Percentiles rank a stretch among this genome's conserved stretches.
Conservation (phyloP, 2,888 invertebrate species). For the Lithophane ornitopus region DNA sequence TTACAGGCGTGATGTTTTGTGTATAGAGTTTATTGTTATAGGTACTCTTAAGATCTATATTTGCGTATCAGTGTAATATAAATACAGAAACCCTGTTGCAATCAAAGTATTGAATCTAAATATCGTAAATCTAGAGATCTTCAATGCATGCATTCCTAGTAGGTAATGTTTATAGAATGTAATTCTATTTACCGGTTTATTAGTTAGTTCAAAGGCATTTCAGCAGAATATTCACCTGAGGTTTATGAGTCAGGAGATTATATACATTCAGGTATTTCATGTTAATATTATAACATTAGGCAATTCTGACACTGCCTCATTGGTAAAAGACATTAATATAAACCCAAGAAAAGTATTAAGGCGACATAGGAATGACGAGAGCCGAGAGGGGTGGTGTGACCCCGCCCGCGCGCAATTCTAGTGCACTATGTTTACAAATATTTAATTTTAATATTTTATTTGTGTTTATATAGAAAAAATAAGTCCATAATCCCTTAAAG, state of each 20-base stretch:
- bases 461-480: too few species aligned
- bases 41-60: not conserved
- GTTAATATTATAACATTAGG: too few species aligned
- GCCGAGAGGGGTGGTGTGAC: too few species aligned
- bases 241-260: slow-evolving; percentile 8
- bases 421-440: too few species aligned
- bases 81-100: slow-evolving; percentile 14
- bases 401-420: too few species aligned
- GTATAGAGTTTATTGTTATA: slow-evolving; percentile 6
- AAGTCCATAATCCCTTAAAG: too few species aligned
- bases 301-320: too few species aligned
- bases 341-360: too few species aligned
- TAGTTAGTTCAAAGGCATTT: slow-evolving; percentile 33
- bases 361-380: too few species aligned
- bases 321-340: too few species aligned
- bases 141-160: slow-evolving; percentile 32
- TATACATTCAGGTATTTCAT: not conserved
- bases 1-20: too few species aligned
- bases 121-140: slow-evolving; percentile 30
- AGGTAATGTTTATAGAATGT: slow-evolving; percentile 27
- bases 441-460: too few species aligned
- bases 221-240: slow-evolving; percentile 7
- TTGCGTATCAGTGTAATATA: not conserved
- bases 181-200: slow-evolving; percentile 26
- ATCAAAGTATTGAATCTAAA: slow-evolving; percentile 24